These are phyloP conservation scores for Morelia viridis DNA, from an alignment of 2,797 vertebrate species.

Conservation along the genomic window DNA sequence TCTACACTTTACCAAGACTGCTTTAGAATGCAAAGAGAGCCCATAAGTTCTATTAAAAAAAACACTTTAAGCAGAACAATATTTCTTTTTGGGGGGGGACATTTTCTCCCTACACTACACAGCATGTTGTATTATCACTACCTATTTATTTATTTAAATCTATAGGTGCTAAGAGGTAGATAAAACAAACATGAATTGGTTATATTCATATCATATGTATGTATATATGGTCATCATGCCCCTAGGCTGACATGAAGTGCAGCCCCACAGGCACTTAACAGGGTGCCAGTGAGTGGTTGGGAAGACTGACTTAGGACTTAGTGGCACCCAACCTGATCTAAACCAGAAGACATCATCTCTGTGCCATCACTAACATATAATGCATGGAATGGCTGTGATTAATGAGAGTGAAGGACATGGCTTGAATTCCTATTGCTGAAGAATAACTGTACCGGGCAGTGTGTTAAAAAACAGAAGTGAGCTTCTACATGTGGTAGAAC, in stretches of 20 bases:
- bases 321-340: background rate
- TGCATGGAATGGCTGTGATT: background rate
- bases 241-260: slow-evolving; percentile 42
- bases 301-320: background rate
- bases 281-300: slow-evolving; percentile 26
- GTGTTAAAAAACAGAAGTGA: background rate
- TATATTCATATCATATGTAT: slow-evolving; percentile 42
- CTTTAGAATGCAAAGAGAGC: slow-evolving; percentile 30
- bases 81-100: slow-evolving; percentile 71
- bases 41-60: slow-evolving; percentile 15
- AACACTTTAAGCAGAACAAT: slow-evolving; percentile 54
- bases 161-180: slow-evolving; percentile 92
- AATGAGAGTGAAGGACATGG: background rate
- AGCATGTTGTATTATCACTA: slow-evolving; percentile 88
- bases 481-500: background rate
- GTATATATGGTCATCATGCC: slow-evolving; percentile 65
- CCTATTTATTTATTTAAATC: slow-evolving; percentile 77
- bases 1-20: slow-evolving; percentile 16
- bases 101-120: slow-evolving; percentile 82
- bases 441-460: background rate
- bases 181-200: slow-evolving; percentile 83
- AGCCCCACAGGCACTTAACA: slow-evolving; percentile 35
- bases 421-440: slow-evolving; percentile 15
- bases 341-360: background rate
- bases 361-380: background rate